Conservation (phyloP, 2,888 invertebrate species). For the Belgica antarctica region DNA sequence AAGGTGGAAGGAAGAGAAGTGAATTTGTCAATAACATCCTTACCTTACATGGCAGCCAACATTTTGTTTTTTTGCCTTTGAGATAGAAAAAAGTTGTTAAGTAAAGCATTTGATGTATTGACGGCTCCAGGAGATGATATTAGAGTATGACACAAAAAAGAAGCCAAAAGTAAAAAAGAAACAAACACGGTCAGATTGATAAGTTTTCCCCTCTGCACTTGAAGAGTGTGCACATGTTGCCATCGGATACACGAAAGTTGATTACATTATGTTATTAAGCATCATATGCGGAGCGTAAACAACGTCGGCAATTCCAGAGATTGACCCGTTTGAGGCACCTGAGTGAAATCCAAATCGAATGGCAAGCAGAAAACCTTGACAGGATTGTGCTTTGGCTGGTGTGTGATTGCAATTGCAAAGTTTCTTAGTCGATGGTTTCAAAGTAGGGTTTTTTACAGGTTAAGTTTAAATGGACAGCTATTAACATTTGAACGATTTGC, state of each 20-base stretch:
- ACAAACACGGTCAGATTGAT: constrained; percentile 43
- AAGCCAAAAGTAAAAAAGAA: constrained; percentile 6
- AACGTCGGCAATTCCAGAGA: constrained; percentile 28
- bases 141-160: background rate
- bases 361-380: too few relatives aligned
- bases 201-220: constrained; percentile 9
- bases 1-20: constrained; percentile 34
- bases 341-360: too few relatives aligned
- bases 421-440: too few relatives aligned
- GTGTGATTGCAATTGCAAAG: too few relatives aligned
- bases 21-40: constrained; percentile 43
- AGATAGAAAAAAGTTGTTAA: constrained; percentile 18
- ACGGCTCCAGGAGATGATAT: constrained; percentile 8
- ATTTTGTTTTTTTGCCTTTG: constrained; percentile 11
- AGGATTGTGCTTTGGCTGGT: too few relatives aligned
- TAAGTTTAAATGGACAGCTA: too few relatives aligned
- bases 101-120: constrained; percentile 40
- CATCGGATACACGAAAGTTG: constrained; percentile 25
- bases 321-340: constrained; percentile 17
- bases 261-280: constrained; percentile 42
- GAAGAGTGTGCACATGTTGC: constrained; percentile 6
- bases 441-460: too few relatives aligned
- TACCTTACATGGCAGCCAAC: constrained; percentile 23
- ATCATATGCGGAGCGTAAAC: constrained; percentile 35
- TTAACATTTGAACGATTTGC: too few relatives aligned